phyloP scores from a whole-genome alignment of 2,113 vertebrate species.

The Colinus virginianus region DNA sequence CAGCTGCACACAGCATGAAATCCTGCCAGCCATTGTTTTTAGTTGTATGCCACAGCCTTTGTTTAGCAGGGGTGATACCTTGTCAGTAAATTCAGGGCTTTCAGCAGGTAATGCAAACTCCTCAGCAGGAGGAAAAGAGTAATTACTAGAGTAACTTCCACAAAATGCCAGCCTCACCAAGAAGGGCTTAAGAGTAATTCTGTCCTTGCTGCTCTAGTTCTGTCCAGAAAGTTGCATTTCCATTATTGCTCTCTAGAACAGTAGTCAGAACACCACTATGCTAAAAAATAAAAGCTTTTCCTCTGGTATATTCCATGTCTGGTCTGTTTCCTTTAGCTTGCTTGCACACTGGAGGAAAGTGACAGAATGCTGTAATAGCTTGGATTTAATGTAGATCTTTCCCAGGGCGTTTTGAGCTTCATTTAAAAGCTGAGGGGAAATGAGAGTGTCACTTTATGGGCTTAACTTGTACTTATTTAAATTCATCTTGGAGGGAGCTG shows the following conservation, averaged over 20 bases:
- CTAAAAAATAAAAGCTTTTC: background rate
- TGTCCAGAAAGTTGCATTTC: background rate
- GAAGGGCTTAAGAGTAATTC: background rate
- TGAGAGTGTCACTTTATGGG: background rate
- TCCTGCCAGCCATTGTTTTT: background rate
- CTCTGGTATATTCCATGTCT: background rate
- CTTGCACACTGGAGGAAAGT: background rate
- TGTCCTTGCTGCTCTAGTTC: conserved; percentile 8
- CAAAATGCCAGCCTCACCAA: background rate
- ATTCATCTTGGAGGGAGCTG: background rate
- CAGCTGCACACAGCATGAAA: background rate
- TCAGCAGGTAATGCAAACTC: too few relatives aligned
- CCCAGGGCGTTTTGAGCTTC: background rate
- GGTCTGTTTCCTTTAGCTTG: background rate
- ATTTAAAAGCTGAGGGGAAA: conserved; percentile 32
- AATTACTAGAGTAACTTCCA: background rate
- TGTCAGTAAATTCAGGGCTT: too few relatives aligned
- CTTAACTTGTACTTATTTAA: background rate
- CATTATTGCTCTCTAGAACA: conserved; percentile 20
- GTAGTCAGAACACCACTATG: background rate
- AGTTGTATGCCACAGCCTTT: background rate
- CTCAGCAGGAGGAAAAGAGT: too few relatives aligned
- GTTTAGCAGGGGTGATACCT: background rate
- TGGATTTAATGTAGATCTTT: background rate
- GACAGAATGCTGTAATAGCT: background rate